Conservation (phyloP, 1,140 invertebrate species). For the Euwallacea similis region DNA sequence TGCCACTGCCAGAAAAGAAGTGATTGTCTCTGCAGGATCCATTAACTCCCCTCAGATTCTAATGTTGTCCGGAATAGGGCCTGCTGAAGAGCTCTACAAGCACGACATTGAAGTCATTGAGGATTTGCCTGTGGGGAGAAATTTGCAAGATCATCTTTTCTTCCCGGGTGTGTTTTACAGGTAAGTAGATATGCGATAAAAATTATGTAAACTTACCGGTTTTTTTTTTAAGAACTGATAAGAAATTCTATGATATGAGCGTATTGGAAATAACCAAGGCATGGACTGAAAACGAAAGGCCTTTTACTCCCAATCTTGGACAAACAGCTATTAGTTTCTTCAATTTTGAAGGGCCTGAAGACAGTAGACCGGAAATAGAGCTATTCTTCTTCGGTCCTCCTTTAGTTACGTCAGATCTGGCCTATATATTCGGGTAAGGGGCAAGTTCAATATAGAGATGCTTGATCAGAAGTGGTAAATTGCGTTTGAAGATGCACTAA, state of each 20-base stretch:
- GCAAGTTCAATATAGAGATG: conserved; percentile 30
- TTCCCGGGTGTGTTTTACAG: conserved; percentile 60
- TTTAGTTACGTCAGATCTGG: conserved; percentile 57
- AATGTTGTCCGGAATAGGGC: conserved; percentile 77
- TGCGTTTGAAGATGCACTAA: too few species aligned
- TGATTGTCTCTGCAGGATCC: conserved; percentile 70
- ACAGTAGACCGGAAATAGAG: conserved; percentile 54
- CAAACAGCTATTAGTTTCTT: conserved; percentile 43
- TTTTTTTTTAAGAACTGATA: conserved; percentile 12
- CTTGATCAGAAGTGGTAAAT: too few species aligned
- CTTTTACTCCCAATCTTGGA: conserved; percentile 15
- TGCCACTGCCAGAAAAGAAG: conserved; percentile 64
- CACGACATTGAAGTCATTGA: conserved; percentile 62
- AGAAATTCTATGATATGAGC: conserved; percentile 15
- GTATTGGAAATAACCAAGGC: conserved; percentile 4
- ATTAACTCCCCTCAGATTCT: conserved; percentile 73
- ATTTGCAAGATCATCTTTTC: conserved; percentile 75
- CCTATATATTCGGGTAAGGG: conserved; percentile 42
- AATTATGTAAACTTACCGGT: neutral
- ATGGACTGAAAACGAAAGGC: conserved; percentile 19
- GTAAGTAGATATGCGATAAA: conserved; percentile 6
- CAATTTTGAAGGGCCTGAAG: conserved; percentile 32
- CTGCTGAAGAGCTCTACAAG: conserved; percentile 60
- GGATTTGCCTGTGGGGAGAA: conserved; percentile 69
- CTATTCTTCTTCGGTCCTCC: conserved; percentile 53